Conservation (phyloP, 2,888 invertebrate species). For the Phyto melanocephala region DNA sequence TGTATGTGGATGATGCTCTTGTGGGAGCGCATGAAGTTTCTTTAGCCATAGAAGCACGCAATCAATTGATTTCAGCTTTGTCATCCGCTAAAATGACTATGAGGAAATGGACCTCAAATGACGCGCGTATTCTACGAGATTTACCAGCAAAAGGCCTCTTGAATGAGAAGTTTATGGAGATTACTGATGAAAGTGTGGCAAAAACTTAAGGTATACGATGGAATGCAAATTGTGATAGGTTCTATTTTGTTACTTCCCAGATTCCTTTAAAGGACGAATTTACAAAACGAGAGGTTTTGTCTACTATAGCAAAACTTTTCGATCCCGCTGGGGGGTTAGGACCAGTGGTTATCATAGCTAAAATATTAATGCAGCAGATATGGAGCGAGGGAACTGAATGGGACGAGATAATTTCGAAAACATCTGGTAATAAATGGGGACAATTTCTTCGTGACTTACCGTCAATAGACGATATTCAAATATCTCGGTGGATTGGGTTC, state of each 20-base stretch:
- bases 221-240: neutral
- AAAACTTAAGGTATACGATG: constrained; percentile 1
- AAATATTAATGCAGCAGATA: neutral
- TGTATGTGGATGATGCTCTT: constrained; percentile 54
- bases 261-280: neutral
- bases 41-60: constrained; percentile 10
- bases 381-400: neutral
- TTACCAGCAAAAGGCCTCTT: neutral
- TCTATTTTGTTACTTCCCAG: neutral
- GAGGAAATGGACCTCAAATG: neutral
- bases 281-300: neutral
- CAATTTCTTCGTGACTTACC: neutral
- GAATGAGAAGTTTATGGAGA: neutral
- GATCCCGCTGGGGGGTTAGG: constrained; percentile 4
- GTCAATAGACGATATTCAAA: neutral
- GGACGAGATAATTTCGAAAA: neutral
- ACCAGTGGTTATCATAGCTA: neutral
- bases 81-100: neutral
- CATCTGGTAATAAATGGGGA: neutral
- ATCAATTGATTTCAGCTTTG: constrained; percentile 30
- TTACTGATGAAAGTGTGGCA: neutral
- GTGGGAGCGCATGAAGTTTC: constrained; percentile 46
- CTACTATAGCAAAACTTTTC: neutral
- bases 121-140: neutral
- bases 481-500: neutral